These are phyloP conservation scores for Rhodinocichla rosea DNA, from an alignment of 2,113 vertebrate genomes.

Conservation along the genomic window DNA sequence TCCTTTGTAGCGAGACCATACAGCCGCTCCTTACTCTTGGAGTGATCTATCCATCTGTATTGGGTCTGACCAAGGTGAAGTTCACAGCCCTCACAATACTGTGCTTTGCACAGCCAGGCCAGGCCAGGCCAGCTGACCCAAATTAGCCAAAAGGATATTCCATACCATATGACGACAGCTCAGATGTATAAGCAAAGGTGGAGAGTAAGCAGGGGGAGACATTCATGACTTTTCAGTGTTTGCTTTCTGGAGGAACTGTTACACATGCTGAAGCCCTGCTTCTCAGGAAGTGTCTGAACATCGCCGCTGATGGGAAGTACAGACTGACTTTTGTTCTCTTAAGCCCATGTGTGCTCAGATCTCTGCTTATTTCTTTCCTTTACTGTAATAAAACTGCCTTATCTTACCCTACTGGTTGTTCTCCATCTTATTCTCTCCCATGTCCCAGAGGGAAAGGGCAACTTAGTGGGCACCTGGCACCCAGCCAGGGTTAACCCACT, in stretches of 20 bases:
- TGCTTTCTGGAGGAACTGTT: neutral
- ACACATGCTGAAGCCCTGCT: accelerated
- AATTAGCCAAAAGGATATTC: neutral
- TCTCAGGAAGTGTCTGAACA: neutral
- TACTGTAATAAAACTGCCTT: neutral
- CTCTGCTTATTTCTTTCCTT: neutral
- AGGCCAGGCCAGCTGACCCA: neutral
- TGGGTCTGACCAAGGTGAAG: neutral
- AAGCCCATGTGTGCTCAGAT: neutral
- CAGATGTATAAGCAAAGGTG: neutral
- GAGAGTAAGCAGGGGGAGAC: accelerated
- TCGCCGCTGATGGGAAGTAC: neutral
- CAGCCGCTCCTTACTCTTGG: neutral
- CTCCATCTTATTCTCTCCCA: neutral
- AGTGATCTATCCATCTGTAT: too few species aligned
- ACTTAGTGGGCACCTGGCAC: neutral
- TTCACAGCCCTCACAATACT: neutral
- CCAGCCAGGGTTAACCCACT: too few species aligned
- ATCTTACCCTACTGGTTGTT: neutral
- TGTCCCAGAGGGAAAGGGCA: neutral
- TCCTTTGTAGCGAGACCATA: neutral
- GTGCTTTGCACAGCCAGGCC: neutral
- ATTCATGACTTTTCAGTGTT: neutral
- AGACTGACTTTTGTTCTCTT: neutral
- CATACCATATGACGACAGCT: neutral